These are phyloP conservation scores for Pachyseris speciosa DNA, from an alignment of 64 coral and sea anemone species.

Conservation along the genomic window DNA sequence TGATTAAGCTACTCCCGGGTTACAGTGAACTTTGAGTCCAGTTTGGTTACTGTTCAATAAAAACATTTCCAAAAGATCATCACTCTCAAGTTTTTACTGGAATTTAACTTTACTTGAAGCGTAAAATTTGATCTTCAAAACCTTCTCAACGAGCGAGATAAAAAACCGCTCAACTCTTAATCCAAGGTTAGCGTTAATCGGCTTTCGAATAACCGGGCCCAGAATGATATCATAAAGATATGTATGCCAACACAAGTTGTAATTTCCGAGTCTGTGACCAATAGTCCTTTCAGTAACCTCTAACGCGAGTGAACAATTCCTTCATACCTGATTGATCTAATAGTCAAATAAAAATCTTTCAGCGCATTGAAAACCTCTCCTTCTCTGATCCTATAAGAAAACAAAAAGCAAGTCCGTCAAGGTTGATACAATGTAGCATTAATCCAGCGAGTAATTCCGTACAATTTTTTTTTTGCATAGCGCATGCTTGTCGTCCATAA, in stretches of 20 bases:
- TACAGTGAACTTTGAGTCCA: too few species aligned
- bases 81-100: too few species aligned
- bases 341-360: conserved; percentile 29
- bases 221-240: too few species aligned
- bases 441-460: not conserved
- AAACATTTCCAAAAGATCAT: too few species aligned
- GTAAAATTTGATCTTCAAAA: too few species aligned
- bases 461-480: not conserved
- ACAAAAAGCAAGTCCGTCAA: not conserved
- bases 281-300: not conserved
- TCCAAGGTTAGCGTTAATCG: too few species aligned
- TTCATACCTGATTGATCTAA: conserved; percentile 54
- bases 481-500: not conserved
- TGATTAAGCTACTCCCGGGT: too few species aligned
- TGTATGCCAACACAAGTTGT: not conserved
- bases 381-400: not conserved
- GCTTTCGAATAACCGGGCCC: too few species aligned
- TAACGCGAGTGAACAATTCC: not conserved
- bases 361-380: conserved; percentile 18
- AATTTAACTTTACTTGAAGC: too few species aligned
- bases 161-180: too few species aligned
- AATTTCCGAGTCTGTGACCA: not conserved
- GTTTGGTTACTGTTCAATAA: too few species aligned
- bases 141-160: too few species aligned
- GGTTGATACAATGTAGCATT: not conserved